Evolutionary conservation across 2,888 invertebrate genomes (phyloP).

Genomic region (Petrolisthes manimaculis): DNA sequence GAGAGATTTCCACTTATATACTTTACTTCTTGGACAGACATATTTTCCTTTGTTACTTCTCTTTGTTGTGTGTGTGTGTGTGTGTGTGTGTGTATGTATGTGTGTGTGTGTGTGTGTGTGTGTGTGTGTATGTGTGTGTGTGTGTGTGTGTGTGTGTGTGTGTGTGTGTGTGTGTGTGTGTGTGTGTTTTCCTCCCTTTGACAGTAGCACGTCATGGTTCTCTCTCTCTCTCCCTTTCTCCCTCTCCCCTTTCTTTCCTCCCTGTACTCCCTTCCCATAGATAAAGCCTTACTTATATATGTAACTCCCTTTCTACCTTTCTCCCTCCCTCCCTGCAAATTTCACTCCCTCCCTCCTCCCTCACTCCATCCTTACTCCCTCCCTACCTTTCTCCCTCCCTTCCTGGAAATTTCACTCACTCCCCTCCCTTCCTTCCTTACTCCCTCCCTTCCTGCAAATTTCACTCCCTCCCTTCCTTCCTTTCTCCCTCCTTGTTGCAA

Average conservation of each 20-base stretch:
- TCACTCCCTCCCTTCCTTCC: not conserved
- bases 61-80: not conserved
- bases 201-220: not conserved
- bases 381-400: conserved; percentile 20
- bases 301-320: not conserved
- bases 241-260: not conserved
- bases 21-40: not conserved
- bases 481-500: not conserved
- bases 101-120: not conserved
- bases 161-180: not conserved
- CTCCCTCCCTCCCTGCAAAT: not conserved
- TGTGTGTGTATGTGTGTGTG: not conserved
- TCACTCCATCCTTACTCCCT: not conserved
- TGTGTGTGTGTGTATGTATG: not conserved
- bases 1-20: not conserved
- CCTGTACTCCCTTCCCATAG: not conserved
- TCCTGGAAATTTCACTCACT: too few species aligned
- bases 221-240: conserved; percentile 22
- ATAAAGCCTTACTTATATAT: not conserved
- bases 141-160: conserved; percentile 1
- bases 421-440: not conserved
- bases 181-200: not conserved
- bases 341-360: conserved; percentile 3
- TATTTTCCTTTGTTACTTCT: not conserved
- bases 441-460: not conserved